Percentiles rank a stretch among this genome's conserved stretches.
Conservation (phyloP, 2,888 invertebrate genomes). For the Lacanobia oleracea region DNA sequence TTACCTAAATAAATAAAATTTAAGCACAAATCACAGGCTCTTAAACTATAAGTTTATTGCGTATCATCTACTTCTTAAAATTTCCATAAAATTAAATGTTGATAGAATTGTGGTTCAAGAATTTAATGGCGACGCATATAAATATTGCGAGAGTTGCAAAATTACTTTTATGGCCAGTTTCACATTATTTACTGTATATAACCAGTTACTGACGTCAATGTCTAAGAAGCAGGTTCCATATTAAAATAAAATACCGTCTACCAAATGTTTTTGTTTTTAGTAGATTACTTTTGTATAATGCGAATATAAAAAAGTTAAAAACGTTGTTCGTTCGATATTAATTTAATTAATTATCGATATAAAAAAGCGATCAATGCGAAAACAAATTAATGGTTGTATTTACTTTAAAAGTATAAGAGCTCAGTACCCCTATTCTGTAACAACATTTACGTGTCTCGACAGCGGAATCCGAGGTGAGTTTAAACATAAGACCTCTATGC, state of each 20-base stretch:
- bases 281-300: constrained; percentile 44
- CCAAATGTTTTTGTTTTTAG: constrained; percentile 60
- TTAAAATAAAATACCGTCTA: constrained; percentile 64
- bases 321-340: constrained; percentile 25
- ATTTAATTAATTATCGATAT: constrained; percentile 24
- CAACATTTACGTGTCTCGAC: too few relatives aligned
- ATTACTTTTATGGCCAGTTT: constrained; percentile 66
- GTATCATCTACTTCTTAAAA: constrained; percentile 30
- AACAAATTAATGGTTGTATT: constrained; percentile 19
- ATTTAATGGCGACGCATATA: constrained; percentile 51
- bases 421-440: too few relatives aligned
- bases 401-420: too few relatives aligned
- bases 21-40: background rate
- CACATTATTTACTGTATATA: constrained; percentile 64
- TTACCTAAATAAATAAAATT: background rate
- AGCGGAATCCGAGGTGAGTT: too few relatives aligned
- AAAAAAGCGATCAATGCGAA: constrained; percentile 31
- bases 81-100: constrained; percentile 19
- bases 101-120: constrained; percentile 45
- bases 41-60: background rate
- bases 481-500: too few relatives aligned
- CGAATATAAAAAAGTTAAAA: constrained; percentile 42
- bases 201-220: constrained; percentile 75
- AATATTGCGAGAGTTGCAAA: constrained; percentile 64
- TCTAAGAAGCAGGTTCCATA: constrained; percentile 67